A percentile compares a stretch with the other conserved stretches of the same genome.
phyloP scores from a whole-genome alignment of 2,113 vertebrate species.

The Carassius gibelio region DNA sequence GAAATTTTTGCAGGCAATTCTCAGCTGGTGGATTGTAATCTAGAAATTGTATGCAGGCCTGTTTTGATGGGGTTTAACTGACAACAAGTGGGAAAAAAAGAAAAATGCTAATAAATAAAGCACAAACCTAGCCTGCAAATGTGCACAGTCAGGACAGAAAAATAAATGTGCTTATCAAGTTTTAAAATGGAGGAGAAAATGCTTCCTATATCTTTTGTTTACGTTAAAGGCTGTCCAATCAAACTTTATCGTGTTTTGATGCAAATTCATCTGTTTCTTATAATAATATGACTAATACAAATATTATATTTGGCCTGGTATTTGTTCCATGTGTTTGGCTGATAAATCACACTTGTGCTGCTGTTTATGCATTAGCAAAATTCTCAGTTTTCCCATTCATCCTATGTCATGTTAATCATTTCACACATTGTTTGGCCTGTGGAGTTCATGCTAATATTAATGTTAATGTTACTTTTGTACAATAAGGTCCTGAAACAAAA shows the following conservation, averaged over 20 bases:
- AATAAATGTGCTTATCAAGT: background rate
- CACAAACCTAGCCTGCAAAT: background rate
- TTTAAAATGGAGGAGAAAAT: background rate
- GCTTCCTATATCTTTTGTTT: background rate
- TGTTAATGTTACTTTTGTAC: background rate
- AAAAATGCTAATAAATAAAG: background rate
- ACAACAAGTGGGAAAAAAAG: background rate
- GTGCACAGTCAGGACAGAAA: background rate
- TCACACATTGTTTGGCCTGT: background rate
- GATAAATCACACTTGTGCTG: background rate
- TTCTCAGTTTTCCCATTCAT: conserved; percentile 1
- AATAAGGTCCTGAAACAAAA: background rate
- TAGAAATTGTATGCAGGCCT: background rate
- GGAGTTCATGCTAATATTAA: background rate
- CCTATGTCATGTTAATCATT: conserved; percentile 12
- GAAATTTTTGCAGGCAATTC: background rate
- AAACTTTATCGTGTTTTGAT: background rate
- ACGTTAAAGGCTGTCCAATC: background rate
- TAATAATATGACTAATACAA: conserved; percentile 1
- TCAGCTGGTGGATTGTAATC: background rate
- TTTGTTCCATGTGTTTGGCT: conserved; percentile 4
- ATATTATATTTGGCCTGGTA: background rate
- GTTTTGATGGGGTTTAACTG: background rate
- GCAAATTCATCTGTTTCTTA: background rate
- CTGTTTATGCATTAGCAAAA: conserved; percentile 7